Evolutionary conservation across 2,113 vertebrate species (phyloP).

Genomic region (Alethe diademata): DNA sequence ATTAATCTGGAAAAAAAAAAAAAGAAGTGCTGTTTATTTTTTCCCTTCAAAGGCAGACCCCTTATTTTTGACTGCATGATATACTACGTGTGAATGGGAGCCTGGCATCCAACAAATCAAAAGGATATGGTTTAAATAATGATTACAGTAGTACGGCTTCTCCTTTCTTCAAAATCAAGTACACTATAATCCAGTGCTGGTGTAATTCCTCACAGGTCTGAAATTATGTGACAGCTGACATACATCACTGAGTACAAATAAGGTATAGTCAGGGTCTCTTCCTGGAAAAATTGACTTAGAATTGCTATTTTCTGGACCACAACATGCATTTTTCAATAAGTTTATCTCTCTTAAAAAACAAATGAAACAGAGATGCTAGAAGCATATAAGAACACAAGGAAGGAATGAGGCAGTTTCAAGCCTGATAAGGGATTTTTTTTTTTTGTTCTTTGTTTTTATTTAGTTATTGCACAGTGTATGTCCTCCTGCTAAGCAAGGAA

Average conservation of each 20-base stretch:
- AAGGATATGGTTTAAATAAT: not conserved
- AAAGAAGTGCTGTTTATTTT: not conserved
- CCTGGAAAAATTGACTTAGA: not conserved
- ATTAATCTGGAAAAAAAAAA: not conserved
- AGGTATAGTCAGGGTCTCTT: not conserved
- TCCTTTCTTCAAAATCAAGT: not conserved
- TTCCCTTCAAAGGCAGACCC: not conserved
- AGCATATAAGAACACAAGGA: not conserved
- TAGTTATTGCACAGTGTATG: not conserved
- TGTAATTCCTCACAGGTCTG: not conserved
- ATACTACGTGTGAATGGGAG: not conserved
- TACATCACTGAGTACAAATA: not conserved
- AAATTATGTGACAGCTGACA: not conserved
- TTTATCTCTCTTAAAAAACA: not conserved
- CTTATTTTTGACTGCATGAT: not conserved
- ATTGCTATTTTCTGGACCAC: not conserved
- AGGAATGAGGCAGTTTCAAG: not conserved
- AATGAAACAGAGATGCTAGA: not conserved
- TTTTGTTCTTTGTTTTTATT: not conserved
- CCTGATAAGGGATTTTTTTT: not conserved
- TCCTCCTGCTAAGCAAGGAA: not conserved
- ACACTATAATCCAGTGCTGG: not conserved
- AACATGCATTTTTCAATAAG: not conserved
- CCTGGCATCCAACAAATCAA: not conserved
- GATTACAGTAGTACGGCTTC: not conserved